Conservation (phyloP, 92 coral and sea anemone species). For the Scolanthus callimorphus region DNA sequence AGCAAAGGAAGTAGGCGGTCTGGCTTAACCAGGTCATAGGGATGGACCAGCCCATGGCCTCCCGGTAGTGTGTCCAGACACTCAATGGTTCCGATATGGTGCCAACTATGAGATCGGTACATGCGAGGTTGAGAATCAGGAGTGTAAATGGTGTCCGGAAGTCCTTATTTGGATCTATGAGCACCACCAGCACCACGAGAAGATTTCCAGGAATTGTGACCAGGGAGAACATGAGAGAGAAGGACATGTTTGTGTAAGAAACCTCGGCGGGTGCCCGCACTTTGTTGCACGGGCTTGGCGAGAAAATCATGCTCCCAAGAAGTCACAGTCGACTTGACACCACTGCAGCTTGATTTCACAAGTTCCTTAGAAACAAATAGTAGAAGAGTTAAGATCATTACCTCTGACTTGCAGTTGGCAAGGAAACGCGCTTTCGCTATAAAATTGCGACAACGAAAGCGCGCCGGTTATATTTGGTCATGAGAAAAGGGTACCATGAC, state of each 20-base stretch:
- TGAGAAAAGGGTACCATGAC: too few species aligned
- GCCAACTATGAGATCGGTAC: slow-evolving; percentile 73
- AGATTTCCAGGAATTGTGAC: slow-evolving; percentile 74
- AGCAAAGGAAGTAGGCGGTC: slow-evolving; percentile 72
- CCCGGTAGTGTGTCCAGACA: slow-evolving; percentile 53
- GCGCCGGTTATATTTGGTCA: too few species aligned
- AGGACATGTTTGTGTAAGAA: slow-evolving; percentile 52
- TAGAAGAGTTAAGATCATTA: too few species aligned
- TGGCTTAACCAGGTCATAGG: slow-evolving; percentile 72
- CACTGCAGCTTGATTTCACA: too few species aligned
- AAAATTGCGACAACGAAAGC: too few species aligned
- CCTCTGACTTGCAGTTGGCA: too few species aligned
- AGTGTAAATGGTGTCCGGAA: slow-evolving; percentile 67
- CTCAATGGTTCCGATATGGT: slow-evolving; percentile 62
- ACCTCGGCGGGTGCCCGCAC: slow-evolving; percentile 78
- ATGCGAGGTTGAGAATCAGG: slow-evolving; percentile 60
- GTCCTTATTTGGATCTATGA: slow-evolving; percentile 65
- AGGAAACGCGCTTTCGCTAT: too few species aligned
- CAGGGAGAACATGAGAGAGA: slow-evolving; percentile 55
- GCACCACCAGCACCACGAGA: slow-evolving; percentile 60
- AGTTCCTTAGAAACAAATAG: too few species aligned
- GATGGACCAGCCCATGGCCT: slow-evolving; percentile 37
- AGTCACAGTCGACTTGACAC: too few species aligned
- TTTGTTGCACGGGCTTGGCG: slow-evolving; percentile 58
- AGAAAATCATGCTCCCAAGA: slow-evolving; percentile 69